Percentiles rank a stretch among this genome's conserved stretches.
Evolutionary conservation across 2,888 invertebrate genomes (phyloP).

Genomic region (Agrochola lychnidis): DNA sequence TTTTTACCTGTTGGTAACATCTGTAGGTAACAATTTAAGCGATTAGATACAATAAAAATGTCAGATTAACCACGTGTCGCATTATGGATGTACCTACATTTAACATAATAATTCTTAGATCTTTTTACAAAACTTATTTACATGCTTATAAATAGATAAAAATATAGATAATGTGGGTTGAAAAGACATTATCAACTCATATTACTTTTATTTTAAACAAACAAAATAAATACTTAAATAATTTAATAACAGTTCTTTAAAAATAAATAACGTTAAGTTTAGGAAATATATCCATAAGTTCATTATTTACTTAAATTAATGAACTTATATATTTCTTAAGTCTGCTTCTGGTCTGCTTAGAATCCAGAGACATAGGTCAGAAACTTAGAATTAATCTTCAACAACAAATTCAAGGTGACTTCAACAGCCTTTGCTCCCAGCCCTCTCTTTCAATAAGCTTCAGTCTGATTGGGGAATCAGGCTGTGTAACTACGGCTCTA

Average conservation of each 20-base stretch:
- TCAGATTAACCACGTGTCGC: not conserved
- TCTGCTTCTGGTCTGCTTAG: not conserved
- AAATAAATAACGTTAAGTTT: not conserved
- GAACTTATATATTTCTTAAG: too few species aligned
- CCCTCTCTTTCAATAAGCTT: slow-evolving; percentile 56
- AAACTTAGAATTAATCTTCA: too few species aligned
- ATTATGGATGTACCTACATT: not conserved
- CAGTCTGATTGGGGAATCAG: slow-evolving; percentile 47
- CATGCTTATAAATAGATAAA: not conserved
- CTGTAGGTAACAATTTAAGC: not conserved
- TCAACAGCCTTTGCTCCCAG: slow-evolving; percentile 55
- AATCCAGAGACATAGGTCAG: not conserved
- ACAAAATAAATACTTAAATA: not conserved
- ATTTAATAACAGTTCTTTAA: not conserved
- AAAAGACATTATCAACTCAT: not conserved
- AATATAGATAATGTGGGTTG: not conserved
- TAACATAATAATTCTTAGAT: not conserved
- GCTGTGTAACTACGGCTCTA: slow-evolving; percentile 32
- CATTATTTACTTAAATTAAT: too few species aligned
- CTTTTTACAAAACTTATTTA: not conserved
- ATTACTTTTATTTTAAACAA: too few species aligned
- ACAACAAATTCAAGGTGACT: slow-evolving; percentile 8
- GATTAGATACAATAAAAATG: not conserved
- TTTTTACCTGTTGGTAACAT: too few species aligned
- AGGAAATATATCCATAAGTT: too few species aligned